A percentile compares a stretch with the other conserved stretches of the same genome.
These are phyloP conservation scores for Corydoras maculifer DNA, from an alignment of 2,113 vertebrate species.

Conservation along the genomic window DNA sequence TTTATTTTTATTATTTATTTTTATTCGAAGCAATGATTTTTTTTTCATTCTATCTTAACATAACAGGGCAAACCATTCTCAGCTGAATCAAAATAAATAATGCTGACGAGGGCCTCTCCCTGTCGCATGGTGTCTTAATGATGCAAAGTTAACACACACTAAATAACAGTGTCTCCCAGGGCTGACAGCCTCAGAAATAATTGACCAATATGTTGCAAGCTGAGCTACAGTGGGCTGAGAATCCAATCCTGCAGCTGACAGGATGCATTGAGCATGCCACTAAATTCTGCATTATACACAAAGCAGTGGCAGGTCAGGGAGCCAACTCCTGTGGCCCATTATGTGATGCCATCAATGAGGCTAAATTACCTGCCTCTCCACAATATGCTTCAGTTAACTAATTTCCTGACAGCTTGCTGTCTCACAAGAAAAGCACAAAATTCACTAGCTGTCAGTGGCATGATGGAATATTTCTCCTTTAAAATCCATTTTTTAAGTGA, in stretches of 20 bases:
- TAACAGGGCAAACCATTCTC: slow-evolving; percentile 56
- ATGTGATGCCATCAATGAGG: slow-evolving; percentile 64
- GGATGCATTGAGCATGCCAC: slow-evolving; percentile 73
- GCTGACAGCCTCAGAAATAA: slow-evolving; percentile 76
- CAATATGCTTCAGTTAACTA: slow-evolving; percentile 69
- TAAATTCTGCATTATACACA: slow-evolving; percentile 69
- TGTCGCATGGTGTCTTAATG: slow-evolving; percentile 68
- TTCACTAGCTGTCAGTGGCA: slow-evolving; percentile 62
- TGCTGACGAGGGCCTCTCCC: slow-evolving; percentile 59
- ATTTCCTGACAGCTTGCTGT: slow-evolving; percentile 63
- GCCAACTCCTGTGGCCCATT: slow-evolving; percentile 64
- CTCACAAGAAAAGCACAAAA: slow-evolving; percentile 52
- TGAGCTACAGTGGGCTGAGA: slow-evolving; percentile 69
- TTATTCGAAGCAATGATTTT: slow-evolving; percentile 6
- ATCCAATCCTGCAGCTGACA: slow-evolving; percentile 74
- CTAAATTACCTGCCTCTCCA: slow-evolving; percentile 67
- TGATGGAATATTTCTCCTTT: slow-evolving; percentile 52
- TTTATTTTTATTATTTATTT: not conserved
- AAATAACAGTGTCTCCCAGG: slow-evolving; percentile 70
- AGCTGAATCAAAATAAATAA: slow-evolving; percentile 68
- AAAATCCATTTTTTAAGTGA: slow-evolving; percentile 31
- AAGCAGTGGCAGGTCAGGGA: slow-evolving; percentile 72
- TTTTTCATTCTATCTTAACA: slow-evolving; percentile 29
- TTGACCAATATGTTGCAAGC: slow-evolving; percentile 73
- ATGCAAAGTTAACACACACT: slow-evolving; percentile 75